phyloP scores from a whole-genome alignment of 2,113 vertebrate genomes.

The Dolichotis patagonum region DNA sequence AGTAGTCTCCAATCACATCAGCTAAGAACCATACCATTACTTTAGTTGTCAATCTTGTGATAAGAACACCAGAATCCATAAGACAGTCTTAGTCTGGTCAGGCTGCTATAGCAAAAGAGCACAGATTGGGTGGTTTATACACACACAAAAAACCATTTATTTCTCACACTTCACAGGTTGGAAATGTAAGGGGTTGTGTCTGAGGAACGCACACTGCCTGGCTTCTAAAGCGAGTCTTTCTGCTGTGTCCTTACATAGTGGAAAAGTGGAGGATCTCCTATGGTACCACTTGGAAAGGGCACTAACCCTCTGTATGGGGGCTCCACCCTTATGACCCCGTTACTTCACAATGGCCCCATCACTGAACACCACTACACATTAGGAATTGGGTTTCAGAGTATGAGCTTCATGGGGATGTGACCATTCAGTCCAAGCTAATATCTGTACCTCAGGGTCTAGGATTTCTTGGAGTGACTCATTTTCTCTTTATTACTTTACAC shows the following conservation, averaged over 20 bases:
- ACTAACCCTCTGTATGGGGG: background rate
- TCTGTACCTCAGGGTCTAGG: background rate
- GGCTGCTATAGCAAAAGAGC: background rate
- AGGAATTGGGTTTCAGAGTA: background rate
- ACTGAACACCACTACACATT: background rate
- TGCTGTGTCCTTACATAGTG: background rate
- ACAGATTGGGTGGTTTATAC: background rate
- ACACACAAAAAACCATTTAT: background rate
- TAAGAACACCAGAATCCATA: background rate
- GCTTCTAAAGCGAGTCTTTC: accelerated
- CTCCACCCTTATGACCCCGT: background rate
- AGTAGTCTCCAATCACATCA: accelerated
- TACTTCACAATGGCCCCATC: background rate
- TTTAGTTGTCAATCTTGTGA: accelerated
- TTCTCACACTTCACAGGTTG: background rate
- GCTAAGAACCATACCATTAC: background rate
- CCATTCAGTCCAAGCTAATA: too few relatives aligned
- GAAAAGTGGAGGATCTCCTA: background rate
- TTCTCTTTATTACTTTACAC: background rate
- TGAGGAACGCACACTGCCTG: background rate
- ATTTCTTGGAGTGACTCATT: background rate
- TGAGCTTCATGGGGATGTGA: too few relatives aligned
- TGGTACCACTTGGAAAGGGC: background rate
- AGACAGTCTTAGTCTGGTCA: background rate
- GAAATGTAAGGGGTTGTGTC: too few relatives aligned